A percentile compares a stretch with the other conserved stretches of the same genome.
Evolutionary conservation across 2,888 invertebrate genomes (phyloP).

Genomic region (Cephus sareptanus): DNA sequence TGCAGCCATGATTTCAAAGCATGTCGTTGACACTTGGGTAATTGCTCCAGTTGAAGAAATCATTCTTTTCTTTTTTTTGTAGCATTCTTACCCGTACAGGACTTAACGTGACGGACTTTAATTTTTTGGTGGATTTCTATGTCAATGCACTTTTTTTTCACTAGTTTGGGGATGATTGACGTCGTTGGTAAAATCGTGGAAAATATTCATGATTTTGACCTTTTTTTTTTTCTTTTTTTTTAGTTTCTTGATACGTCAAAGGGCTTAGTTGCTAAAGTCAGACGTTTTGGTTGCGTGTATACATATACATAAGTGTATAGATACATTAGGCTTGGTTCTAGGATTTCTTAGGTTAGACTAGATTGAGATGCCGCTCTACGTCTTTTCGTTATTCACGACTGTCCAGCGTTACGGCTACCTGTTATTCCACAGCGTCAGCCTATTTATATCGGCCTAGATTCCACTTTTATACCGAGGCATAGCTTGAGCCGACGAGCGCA

Average conservation of each 20-base stretch:
- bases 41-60: not conserved
- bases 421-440: conserved; percentile 62
- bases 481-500: conserved; percentile 41
- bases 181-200: not conserved
- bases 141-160: not conserved
- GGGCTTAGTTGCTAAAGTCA: not conserved
- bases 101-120: not conserved
- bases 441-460: conserved; percentile 66
- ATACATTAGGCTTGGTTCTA: not conserved
- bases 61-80: not conserved
- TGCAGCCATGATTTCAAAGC: not conserved
- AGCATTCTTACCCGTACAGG: not conserved
- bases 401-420: conserved; percentile 58
- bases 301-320: not conserved
- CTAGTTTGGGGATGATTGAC: not conserved
- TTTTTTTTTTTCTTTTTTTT: not conserved
- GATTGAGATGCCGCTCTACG: not conserved
- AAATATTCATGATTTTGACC: not conserved
- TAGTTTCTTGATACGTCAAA: not conserved
- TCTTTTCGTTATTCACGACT: not conserved
- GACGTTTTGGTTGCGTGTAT: not conserved
- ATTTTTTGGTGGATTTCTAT: not conserved
- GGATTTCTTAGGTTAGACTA: not conserved
- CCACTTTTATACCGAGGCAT: conserved; percentile 56
- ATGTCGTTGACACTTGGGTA: not conserved